A percentile compares a stretch with the other conserved stretches of the same genome.
These are phyloP conservation scores for Acronicta aceris DNA, from an alignment of 2,888 invertebrate species.

Conservation along the genomic window DNA sequence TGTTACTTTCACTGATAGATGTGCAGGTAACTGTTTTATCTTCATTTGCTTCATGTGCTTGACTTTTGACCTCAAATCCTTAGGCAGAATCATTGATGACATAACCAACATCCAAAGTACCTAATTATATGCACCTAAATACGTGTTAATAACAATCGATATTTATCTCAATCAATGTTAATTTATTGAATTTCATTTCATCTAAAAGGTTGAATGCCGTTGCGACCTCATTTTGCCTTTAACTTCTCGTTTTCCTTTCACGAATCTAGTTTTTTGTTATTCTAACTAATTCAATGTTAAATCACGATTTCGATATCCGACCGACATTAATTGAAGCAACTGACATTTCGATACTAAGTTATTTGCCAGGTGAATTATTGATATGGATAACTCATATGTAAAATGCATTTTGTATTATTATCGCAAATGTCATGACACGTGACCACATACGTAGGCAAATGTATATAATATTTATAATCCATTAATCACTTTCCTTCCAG, in stretches of 20 bases:
- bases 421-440: constrained; percentile 24
- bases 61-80: not conserved
- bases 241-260: constrained; percentile 41
- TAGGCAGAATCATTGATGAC: not conserved
- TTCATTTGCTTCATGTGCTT: not conserved
- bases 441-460: not conserved
- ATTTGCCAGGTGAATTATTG: constrained; percentile 3
- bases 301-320: constrained; percentile 6
- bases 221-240: constrained; percentile 43
- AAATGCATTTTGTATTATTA: constrained; percentile 18
- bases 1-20: constrained; percentile 14
- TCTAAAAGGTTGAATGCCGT: constrained; percentile 35
- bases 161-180: constrained; percentile 12
- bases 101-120: not conserved
- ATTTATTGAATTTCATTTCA: constrained; percentile 38
- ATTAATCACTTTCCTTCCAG: constrained; percentile 19
- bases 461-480: constrained; percentile 7
- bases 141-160: not conserved
- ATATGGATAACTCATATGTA: not conserved
- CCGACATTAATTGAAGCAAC: constrained; percentile 7
- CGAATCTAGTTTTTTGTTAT: constrained; percentile 29
- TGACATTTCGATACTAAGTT: not conserved
- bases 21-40: constrained; percentile 1
- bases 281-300: constrained; percentile 16
- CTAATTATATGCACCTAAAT: not conserved